Evolutionary conservation across 2,113 vertebrate species (phyloP).

Genomic region (Ochotona curzoniae): DNA sequence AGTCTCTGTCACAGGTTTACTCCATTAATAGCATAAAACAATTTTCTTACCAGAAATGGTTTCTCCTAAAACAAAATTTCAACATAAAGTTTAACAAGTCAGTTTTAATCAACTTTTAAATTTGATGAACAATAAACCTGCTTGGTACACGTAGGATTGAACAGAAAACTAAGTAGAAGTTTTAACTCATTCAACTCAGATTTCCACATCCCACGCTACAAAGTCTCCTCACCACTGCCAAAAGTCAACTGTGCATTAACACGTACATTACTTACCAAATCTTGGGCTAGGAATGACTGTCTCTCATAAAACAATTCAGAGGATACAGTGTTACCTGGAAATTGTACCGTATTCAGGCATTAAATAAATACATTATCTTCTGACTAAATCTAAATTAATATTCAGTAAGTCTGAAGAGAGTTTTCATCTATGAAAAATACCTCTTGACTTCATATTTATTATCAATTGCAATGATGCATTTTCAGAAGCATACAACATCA

Average conservation of each 20-base stretch:
- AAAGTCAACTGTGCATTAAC: not conserved
- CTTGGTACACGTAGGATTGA: not conserved
- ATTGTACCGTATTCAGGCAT: not conserved
- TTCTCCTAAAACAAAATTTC: not conserved
- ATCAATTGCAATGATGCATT: not conserved
- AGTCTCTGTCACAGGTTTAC: slow-evolving; percentile 16
- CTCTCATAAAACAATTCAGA: slow-evolving; percentile 7
- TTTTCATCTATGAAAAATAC: not conserved
- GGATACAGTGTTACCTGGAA: not conserved
- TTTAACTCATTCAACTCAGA: slow-evolving; percentile 13
- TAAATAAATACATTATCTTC: slow-evolving; percentile 2
- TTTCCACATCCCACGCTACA: not conserved
- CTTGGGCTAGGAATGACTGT: slow-evolving; percentile 3
- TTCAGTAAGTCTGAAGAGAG: not conserved
- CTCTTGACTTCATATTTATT: not conserved
- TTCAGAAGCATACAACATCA: not conserved
- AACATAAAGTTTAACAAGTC: not conserved
- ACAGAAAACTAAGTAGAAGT: not conserved
- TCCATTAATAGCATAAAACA: not conserved
- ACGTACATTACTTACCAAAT: not conserved
- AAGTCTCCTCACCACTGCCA: not conserved
- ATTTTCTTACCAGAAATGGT: slow-evolving; percentile 8
- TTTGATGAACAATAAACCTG: not conserved
- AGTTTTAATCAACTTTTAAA: slow-evolving; percentile 49
- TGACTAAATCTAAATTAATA: slow-evolving; percentile 41